A percentile compares a stretch with the other conserved stretches of the same genome.
Conservation (phyloP, 2,888 invertebrate genomes). For the Chalcis sispes region DNA sequence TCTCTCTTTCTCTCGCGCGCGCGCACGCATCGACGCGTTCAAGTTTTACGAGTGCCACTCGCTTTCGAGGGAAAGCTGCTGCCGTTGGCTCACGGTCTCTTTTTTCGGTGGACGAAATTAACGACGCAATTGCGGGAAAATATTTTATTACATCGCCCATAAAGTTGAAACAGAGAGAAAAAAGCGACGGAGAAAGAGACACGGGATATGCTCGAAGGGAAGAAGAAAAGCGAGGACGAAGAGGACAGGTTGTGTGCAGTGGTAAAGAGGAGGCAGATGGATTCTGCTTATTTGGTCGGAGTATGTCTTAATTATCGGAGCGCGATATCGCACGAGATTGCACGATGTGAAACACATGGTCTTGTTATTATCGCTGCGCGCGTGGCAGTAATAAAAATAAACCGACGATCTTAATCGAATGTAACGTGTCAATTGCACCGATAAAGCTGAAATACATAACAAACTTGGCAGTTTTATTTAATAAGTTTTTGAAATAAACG, state of each 20-base stretch:
- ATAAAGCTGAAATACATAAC: no score
- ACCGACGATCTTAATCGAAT: constrained; percentile 33
- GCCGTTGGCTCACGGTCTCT: constrained; percentile 1
- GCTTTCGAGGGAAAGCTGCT: constrained; percentile 28
- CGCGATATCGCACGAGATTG: constrained; percentile 1
- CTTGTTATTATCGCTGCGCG: no score
- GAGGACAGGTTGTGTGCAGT: constrained; percentile 37
- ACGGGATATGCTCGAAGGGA: no score
- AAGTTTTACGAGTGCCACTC: constrained; percentile 30
- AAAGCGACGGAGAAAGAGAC: no score
- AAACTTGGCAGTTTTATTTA: no score
- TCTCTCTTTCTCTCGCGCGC: not conserved
- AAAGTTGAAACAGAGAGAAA: constrained; percentile 32
- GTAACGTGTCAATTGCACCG: constrained; percentile 18
- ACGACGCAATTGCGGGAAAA: constrained; percentile 52
- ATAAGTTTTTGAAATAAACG: no score
- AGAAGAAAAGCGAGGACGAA: constrained; percentile 1
- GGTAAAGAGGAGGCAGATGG: constrained; percentile 6
- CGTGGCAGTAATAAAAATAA: no score
- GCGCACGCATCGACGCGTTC: constrained; percentile 34
- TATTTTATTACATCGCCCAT: constrained; percentile 49
- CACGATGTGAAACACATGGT: no score
- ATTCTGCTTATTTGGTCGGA: constrained; percentile 28
- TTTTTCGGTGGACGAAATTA: constrained; percentile 47
- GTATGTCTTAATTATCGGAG: constrained; percentile 32